Evolutionary conservation across 2,888 invertebrate genomes (phyloP).

Genomic region (Metallyticus violacea): DNA sequence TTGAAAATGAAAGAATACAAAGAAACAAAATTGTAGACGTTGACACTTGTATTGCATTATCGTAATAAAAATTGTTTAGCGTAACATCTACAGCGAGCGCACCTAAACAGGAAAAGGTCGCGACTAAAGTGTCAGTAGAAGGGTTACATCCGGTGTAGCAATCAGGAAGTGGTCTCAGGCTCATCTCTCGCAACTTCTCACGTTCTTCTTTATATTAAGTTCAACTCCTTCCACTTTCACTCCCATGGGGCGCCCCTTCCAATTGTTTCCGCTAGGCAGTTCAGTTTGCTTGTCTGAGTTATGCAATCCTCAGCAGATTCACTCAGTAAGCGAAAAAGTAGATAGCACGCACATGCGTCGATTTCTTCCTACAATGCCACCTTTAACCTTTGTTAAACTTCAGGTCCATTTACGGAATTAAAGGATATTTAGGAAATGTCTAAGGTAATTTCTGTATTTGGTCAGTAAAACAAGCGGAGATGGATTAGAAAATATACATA

Average conservation of each 20-base stretch:
- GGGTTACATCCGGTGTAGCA: background rate
- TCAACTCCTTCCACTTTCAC: background rate
- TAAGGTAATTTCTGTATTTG: background rate
- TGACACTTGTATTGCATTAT: too few species aligned
- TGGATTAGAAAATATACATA: background rate
- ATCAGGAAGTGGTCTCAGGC: background rate
- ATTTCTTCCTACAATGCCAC: background rate
- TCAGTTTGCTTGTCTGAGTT: background rate
- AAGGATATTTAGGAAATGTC: background rate
- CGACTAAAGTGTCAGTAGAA: background rate
- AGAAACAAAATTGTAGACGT: too few species aligned
- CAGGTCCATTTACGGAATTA: too few species aligned
- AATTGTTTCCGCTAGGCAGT: background rate
- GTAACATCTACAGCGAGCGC: too few species aligned
- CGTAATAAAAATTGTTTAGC: too few species aligned
- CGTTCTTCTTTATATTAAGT: background rate
- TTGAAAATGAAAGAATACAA: too few species aligned
- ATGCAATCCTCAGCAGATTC: background rate
- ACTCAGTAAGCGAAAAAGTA: background rate
- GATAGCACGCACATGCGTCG: too few species aligned
- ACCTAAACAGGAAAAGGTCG: background rate
- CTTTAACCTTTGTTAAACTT: too few species aligned
- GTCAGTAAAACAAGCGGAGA: background rate
- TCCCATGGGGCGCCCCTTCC: background rate
- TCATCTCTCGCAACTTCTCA: background rate